Evolutionary conservation across 2,888 invertebrate genomes (phyloP).

Genomic region (Macropis europaea): DNA sequence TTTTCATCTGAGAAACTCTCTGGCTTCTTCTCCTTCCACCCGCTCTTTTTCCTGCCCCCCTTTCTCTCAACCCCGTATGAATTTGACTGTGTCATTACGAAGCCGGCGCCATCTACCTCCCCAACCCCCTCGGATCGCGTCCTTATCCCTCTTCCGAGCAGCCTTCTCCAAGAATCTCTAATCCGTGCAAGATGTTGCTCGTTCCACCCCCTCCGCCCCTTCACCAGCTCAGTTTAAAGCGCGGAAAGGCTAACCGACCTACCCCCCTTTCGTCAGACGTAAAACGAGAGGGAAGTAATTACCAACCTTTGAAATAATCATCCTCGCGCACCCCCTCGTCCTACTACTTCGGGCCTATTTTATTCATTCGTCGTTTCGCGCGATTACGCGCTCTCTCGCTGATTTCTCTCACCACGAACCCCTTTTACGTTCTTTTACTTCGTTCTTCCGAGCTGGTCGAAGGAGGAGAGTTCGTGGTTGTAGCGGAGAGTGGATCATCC

Average conservation of each 20-base stretch:
- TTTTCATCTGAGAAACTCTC: slow-evolving; percentile 56
- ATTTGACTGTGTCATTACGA: slow-evolving; percentile 66
- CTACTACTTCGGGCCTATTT: slow-evolving; percentile 47
- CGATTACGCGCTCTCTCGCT: slow-evolving; percentile 39
- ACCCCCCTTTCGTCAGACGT: slow-evolving; percentile 40
- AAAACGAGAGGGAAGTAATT: slow-evolving; percentile 75
- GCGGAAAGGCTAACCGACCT: slow-evolving; percentile 57
- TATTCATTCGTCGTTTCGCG: slow-evolving; percentile 55
- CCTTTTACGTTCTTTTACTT: slow-evolving; percentile 44
- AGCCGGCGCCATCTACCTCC: slow-evolving; percentile 41
- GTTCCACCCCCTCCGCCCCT: neutral
- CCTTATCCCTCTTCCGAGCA: slow-evolving; percentile 49
- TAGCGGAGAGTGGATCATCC: too few relatives aligned
- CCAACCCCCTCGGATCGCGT: slow-evolving; percentile 34
- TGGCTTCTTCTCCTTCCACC: neutral
- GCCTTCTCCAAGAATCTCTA: slow-evolving; percentile 63
- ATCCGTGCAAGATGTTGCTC: slow-evolving; percentile 76
- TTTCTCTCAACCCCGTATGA: slow-evolving; percentile 46
- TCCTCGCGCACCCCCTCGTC: slow-evolving; percentile 45
- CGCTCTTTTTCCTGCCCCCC: neutral
- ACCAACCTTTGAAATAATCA: slow-evolving; percentile 75
- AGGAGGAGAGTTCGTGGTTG: neutral
- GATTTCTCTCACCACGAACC: neutral
- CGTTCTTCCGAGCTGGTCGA: slow-evolving; percentile 9
- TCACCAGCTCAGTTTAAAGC: slow-evolving; percentile 40